Conservation (phyloP, 2,888 invertebrate species). For the Protophormia terraenovae region DNA sequence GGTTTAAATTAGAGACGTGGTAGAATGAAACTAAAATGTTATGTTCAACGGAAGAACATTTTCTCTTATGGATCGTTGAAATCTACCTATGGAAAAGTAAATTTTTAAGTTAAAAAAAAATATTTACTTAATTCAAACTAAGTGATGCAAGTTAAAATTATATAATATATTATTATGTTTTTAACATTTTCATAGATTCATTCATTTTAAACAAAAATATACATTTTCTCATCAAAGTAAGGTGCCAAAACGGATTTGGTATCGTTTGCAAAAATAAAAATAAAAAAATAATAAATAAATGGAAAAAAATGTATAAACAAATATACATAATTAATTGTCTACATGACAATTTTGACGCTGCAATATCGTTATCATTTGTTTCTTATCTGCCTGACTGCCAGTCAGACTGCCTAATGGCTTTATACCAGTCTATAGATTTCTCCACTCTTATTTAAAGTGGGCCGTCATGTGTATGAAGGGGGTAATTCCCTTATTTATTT, state of each 20-base stretch:
- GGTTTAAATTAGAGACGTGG: too few species aligned
- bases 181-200: not conserved
- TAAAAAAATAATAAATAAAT: not conserved
- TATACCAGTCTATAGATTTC: not conserved
- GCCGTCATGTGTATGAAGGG: not conserved
- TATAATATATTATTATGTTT: too few species aligned
- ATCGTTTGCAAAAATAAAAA: not conserved
- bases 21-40: too few species aligned
- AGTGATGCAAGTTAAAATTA: too few species aligned
- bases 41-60: too few species aligned
- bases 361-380: constrained; percentile 8
- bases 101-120: too few species aligned
- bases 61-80: too few species aligned
- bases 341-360: constrained; percentile 1
- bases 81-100: too few species aligned
- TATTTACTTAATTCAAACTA: too few species aligned
- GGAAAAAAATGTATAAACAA: not conserved
- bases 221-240: not conserved
- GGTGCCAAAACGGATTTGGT: not conserved
- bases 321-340: not conserved
- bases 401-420: not conserved
- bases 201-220: not conserved
- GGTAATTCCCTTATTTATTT: not conserved
- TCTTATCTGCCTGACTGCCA: not conserved
- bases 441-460: not conserved